A percentile compares a stretch with the other conserved stretches of the same genome.
Conservation (phyloP, 2,797 vertebrate species). For the Dallia pectoralis region DNA sequence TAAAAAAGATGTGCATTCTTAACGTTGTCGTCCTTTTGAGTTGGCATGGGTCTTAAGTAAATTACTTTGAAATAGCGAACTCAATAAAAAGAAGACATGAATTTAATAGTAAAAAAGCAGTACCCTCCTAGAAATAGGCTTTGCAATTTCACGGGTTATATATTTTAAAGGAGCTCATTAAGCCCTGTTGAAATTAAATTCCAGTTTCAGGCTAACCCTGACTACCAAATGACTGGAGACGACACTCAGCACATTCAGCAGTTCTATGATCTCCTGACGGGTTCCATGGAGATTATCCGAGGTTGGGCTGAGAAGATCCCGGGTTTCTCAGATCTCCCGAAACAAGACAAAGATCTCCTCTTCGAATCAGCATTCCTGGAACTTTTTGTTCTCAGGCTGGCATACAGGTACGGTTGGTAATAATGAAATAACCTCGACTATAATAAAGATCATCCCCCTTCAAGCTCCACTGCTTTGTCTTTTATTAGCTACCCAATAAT, state of each 20-base stretch:
- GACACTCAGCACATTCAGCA: conserved; percentile 99
- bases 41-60: conserved; percentile 73
- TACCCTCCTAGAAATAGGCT: conserved; percentile 76
- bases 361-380: conserved; percentile 98
- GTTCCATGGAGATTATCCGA: conserved; percentile 99
- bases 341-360: conserved; percentile 94
- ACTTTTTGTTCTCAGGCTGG: conserved; percentile 94
- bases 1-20: conserved; percentile 40
- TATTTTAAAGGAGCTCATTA: conserved; percentile 93
- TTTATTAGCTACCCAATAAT: conserved; percentile 88
- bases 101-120: conserved; percentile 80
- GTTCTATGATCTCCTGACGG: conserved; percentile 98
- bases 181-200: conserved; percentile 86
- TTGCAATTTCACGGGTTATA: conserved; percentile 96
- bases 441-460: conserved; percentile 65
- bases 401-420: conserved; percentile 86
- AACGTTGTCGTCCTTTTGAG: conserved; percentile 62
- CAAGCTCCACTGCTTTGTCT: conserved; percentile 77
- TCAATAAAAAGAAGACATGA: conserved; percentile 81
- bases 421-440: conserved; percentile 35
- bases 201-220: conserved; percentile 99
- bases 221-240: conserved; percentile 97
- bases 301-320: conserved; percentile 99
- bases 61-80: conserved; percentile 81
- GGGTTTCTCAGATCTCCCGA: conserved; percentile 89